phyloP scores from a whole-genome alignment of 2,113 vertebrate species.

The Patagioenas fasciata region DNA sequence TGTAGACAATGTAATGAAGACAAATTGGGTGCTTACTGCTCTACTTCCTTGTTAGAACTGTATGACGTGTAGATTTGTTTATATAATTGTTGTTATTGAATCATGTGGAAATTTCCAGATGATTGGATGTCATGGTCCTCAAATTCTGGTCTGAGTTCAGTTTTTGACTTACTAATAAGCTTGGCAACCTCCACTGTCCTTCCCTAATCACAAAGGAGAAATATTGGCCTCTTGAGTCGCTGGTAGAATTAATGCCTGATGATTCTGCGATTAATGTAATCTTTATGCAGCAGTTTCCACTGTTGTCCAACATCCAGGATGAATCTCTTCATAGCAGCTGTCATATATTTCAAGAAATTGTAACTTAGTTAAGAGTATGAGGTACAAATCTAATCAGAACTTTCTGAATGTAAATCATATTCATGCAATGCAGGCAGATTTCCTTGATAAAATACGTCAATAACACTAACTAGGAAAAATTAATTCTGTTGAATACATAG shows the following conservation, averaged over 20 bases:
- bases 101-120: not conserved
- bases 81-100: rapidly evolving
- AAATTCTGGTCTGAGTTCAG: not conserved
- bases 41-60: not conserved
- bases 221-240: not conserved
- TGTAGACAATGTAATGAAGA: not conserved
- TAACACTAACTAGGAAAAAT: not conserved
- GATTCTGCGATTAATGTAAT: conserved; percentile 10
- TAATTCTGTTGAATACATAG: not conserved
- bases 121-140: not conserved
- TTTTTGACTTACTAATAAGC: not conserved
- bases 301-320: not conserved
- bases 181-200: not conserved
- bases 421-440: not conserved
- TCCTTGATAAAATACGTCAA: conserved; percentile 3
- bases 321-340: not conserved
- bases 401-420: not conserved
- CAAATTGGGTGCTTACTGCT: not conserved
- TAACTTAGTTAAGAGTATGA: not conserved
- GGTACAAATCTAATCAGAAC: conserved; percentile 3
- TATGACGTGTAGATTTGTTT: not conserved
- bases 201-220: not conserved
- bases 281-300: conserved; percentile 13
- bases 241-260: conserved; percentile 3
- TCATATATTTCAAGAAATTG: conserved; percentile 1